Base-by-base conservation (phyloP, 64 coral and sea anemone species). In the Pocillopora damicornis region DNA sequence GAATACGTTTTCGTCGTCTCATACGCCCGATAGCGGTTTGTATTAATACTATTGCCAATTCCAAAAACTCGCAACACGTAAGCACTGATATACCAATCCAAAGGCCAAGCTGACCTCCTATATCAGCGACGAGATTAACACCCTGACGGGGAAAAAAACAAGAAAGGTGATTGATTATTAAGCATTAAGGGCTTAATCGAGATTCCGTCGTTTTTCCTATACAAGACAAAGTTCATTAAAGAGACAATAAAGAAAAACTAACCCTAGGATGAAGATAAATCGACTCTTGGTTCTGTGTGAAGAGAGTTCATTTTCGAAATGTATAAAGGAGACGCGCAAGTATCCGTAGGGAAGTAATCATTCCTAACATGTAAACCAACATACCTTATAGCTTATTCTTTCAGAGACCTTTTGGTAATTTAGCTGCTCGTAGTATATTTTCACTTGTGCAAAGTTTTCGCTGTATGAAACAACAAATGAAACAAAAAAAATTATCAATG, bases 41-140 rank as follows among this genome's bases (percentile, higher is more conserved):
- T 61, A 62, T 81, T 62, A 81, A 63, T 30, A 81, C 34, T 30
- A 11, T 35, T 13, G 14, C 59, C 20, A 81, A 36, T 81, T 81
- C 79, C 79, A 81, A 63, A 45, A 89, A 89, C 63, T 89, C 88
- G 60, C 76, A 78, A 20, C 77, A 66, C 13, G 88, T 80, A 51
- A 89, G 45, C 0, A 89, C 77, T 2, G 88, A 89, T 37, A 89
- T 81, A 69, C 88, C 88, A 80, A 89, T 73, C 88, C 88, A 89
- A 12, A 89, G 65, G 1, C 88, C 88, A 16, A 89, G 18, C 22
- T 89, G 88, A 17, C 88, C 88, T 35, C 88, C 88, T 35, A 89
- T 89, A 30, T 89, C 88, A 58, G 61, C 88, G 13, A 81, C 65
- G 9, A 89, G 65, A 17, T 69, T 89, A 8, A 23, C 60, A 14